Percentiles rank a stretch among this genome's conserved stretches.
Evolutionary conservation across 2,113 vertebrate genomes (phyloP).

Genomic region (Siniperca chuatsi): DNA sequence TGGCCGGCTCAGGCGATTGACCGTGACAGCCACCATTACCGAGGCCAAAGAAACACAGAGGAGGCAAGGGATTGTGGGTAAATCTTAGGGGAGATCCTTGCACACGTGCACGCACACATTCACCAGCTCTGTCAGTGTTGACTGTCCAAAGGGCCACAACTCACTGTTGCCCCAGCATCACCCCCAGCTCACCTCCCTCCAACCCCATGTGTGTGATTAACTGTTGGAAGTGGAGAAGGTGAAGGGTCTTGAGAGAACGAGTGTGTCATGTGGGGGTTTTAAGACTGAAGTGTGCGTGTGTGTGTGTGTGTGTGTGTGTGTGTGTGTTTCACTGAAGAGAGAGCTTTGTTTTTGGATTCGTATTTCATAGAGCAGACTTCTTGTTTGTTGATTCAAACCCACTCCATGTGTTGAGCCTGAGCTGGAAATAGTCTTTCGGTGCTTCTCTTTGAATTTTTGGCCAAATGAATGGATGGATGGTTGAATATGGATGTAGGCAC

Average conservation of each 20-base stretch:
- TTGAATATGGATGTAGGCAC: background rate
- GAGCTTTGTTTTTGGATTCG: constrained; percentile 77
- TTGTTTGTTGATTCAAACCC: constrained; percentile 82
- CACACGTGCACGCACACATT: constrained; percentile 22
- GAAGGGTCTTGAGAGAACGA: constrained; percentile 56
- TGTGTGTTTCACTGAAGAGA: constrained; percentile 58
- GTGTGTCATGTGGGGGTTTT: constrained; percentile 32
- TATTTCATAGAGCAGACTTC: constrained; percentile 78
- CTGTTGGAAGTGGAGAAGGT: constrained; percentile 65
- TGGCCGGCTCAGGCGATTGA: constrained; percentile 66
- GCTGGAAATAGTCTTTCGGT: constrained; percentile 52
- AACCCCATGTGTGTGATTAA: constrained; percentile 78
- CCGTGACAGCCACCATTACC: constrained; percentile 81
- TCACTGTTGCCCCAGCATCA: constrained; percentile 57
- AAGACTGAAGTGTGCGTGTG: constrained; percentile 30
- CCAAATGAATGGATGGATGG: constrained; percentile 19
- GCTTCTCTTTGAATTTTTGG: constrained; percentile 23
- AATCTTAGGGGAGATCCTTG: constrained; percentile 22
- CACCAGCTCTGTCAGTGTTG: constrained; percentile 39
- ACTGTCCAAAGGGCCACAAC: constrained; percentile 69
- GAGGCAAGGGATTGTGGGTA: constrained; percentile 74
- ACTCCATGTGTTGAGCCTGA: constrained; percentile 62
- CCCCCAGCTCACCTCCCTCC: constrained; percentile 57
- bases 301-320: constrained; percentile 36
- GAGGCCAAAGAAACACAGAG: constrained; percentile 78